Evolutionary conservation across 2,888 invertebrate genomes (phyloP), one percentile per base, ranked within the genome.

Genomic region (Hypena proboscidalis): DNA sequence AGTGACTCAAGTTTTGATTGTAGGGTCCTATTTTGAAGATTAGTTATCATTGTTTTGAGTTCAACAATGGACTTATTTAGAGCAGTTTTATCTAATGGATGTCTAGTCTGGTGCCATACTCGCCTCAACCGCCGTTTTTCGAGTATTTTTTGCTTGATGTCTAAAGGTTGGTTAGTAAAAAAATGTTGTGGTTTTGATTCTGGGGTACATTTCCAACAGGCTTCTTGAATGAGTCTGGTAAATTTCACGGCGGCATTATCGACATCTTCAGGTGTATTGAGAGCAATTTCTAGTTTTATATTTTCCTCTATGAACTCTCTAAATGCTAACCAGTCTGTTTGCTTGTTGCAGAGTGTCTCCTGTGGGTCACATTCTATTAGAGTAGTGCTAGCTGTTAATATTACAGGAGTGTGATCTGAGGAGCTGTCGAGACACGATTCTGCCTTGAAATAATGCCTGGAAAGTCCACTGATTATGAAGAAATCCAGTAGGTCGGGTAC

Each of bases 401-500:
- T 1, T 2, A 56, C 44, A 4, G 55, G 57, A 0, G 45, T 33
- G 15, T 56, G 56, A 8, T 65, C 52, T 1, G 51, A 58, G 0
- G 34, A 32, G 2, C 57, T 29, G 21, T 62, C 58, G 0, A 14
- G 10, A 15, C 53, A 45, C 0, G 46, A 9, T 11, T 58, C 47
- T 2, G 25, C 0, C 10, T 46, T 42, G 1, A 44, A 0, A 4
- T 26, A 38, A 0, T 27, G 33, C 6, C 4, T 23, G 1, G 34
- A 17, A 2, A 44, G 29, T n/a, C 35, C 41, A 11, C 38, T 52
- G 2, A 10, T 22, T 1, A 62, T 10, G 9, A 55, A 63, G 25
- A 67, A 63, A 19, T 67, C 60, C 1, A 63, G 5, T 0, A 62
- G 20, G 21, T 67, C 59, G 0, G 60, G 57, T 0, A 30, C 25